These are phyloP conservation scores for Psilopsiagon aurifrons DNA, from an alignment of 2,113 vertebrate genomes.

Conservation along the genomic window DNA sequence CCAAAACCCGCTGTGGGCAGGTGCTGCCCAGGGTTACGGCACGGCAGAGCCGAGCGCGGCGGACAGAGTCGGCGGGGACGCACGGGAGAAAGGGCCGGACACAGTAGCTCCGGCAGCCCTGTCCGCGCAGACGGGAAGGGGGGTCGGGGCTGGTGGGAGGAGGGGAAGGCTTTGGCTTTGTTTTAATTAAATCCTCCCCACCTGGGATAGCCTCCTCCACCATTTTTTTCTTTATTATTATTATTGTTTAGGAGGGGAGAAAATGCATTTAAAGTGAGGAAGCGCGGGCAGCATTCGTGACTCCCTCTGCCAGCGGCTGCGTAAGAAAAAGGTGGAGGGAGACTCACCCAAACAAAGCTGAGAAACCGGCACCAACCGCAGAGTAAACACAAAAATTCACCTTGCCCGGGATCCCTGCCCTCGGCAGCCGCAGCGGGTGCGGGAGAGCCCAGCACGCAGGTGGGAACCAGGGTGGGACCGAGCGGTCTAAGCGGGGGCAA, in stretches of 20 bases:
- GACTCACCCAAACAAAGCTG: neutral
- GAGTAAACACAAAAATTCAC: neutral
- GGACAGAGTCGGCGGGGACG: neutral
- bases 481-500: rapidly evolving
- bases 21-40: neutral
- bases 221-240: neutral
- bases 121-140: neutral
- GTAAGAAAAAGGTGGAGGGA: neutral
- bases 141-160: neutral
- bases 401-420: neutral
- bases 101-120: neutral
- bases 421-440: neutral
- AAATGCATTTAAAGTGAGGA: neutral
- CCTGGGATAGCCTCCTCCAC: no score
- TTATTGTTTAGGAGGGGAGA: neutral
- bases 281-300: neutral
- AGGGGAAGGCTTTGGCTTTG: neutral
- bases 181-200: neutral
- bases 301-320: neutral
- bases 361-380: neutral
- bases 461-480: neutral
- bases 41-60: neutral
- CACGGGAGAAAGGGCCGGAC: neutral
- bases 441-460: neutral
- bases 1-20: neutral